Evolutionary conservation across 2,888 invertebrate genomes (phyloP), one percentile per base, ranked within the genome.

Genomic region (Zaprionus lineosus): DNA sequence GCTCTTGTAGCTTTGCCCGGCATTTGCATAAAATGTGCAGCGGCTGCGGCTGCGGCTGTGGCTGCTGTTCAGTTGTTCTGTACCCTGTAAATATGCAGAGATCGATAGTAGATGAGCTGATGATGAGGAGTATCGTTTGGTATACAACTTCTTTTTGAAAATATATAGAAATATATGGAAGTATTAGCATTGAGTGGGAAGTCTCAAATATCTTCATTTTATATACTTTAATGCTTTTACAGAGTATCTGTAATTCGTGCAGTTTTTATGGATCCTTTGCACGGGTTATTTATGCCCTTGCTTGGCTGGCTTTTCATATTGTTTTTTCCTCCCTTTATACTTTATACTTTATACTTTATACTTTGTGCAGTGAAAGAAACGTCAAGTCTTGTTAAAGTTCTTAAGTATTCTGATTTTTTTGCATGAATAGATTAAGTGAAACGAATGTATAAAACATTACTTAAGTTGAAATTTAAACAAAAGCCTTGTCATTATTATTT

Each of bases 11-110:
- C 31, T 34, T 34, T 43, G 33, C 44, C 44, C 31, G 33, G 19
- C 48, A 72, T 83, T 79, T 78, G 79, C 77, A 83, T 78, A 66
- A 72, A 64, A 72, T 83, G 76, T 62, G 65, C 68, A 68, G 41
- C 53, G 62, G 34, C 41, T 59, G 56, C 41, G 4, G 11, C 37
- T 7, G 24, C 33, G 29, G 34, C 36, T 48, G 12, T 50, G 18
- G 39, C 60, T 48, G 39, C 9, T 46, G 28, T 33, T 36, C 14
- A 7, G 7, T 31, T 15, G 11, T 9, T 16, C 16, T 40, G 11
- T 53, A 24, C 48, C 41, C 48, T 36, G 4, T 41, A 26, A 41
- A 24, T 41, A 19, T 28, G 28, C 3, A n/a, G n/a, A n/a, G n/a
- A n/a, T n/a, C n/a, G n/a, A n/a, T n/a, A n/a, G n/a, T n/a, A n/a